Conservation (phyloP, 2,797 vertebrate genomes). For the Agapornis canus region DNA sequence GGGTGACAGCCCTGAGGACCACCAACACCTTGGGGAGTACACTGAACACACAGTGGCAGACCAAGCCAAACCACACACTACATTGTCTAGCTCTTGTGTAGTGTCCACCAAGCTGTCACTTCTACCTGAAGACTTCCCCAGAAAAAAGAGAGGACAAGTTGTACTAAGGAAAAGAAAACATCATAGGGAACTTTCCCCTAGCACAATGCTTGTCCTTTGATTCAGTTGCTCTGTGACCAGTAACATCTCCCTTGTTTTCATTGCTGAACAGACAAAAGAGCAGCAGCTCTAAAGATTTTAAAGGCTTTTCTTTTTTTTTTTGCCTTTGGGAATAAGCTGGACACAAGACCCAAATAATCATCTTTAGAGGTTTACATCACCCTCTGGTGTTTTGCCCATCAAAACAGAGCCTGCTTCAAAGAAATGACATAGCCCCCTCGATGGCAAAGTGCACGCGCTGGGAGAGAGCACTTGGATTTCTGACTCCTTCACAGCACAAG, state of each 20-base stretch:
- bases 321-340: constrained; percentile 39
- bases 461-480: constrained; percentile 53
- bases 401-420: constrained; percentile 76
- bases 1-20: background rate
- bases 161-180: background rate
- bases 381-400: constrained; percentile 73
- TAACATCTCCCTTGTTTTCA: background rate
- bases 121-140: background rate
- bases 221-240: background rate
- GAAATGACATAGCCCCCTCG: constrained; percentile 54
- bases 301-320: background rate
- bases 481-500: constrained; percentile 51
- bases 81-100: rapidly evolving
- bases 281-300: constrained; percentile 20
- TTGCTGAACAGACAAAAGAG: constrained; percentile 15
- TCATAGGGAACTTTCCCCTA: background rate
- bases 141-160: background rate
- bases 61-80: background rate
- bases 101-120: background rate
- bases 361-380: constrained; percentile 69
- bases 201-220: background rate
- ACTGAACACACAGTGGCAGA: background rate
- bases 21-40: background rate
- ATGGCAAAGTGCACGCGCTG: constrained; percentile 64
- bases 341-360: constrained; percentile 59